A percentile compares a stretch with the other conserved stretches of the same genome.
Conservation (phyloP, 2,888 invertebrate species). For the Hybos culiciformis region DNA sequence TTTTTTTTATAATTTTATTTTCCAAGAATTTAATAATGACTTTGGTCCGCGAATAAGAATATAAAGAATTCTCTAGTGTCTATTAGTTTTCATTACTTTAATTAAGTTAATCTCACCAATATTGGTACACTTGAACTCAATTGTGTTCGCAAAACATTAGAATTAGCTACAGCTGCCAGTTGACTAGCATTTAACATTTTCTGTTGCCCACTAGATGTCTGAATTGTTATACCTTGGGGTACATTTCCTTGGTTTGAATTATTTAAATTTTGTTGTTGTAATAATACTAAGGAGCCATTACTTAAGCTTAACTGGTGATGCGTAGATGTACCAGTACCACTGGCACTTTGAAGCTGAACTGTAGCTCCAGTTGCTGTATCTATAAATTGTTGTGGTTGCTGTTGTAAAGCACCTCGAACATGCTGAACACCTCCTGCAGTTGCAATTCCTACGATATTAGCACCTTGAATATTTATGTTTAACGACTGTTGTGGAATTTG, state of each 20-base stretch:
- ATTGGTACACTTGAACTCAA: constrained; percentile 45
- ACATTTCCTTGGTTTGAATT: constrained; percentile 14
- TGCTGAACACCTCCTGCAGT: constrained; percentile 26
- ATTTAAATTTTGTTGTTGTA: constrained; percentile 33
- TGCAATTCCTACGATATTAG: constrained; percentile 24
- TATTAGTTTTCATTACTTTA: not conserved
- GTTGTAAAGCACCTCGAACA: constrained; percentile 21
- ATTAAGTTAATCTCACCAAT: constrained; percentile 46
- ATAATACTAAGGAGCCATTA: constrained; percentile 31
- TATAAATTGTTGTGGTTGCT: constrained; percentile 20
- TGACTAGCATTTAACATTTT: constrained; percentile 22
- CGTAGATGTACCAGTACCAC: constrained; percentile 12
- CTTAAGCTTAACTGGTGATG: constrained; percentile 31
- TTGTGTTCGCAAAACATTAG: constrained; percentile 28
- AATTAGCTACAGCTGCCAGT: constrained; percentile 32
- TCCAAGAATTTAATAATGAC: not conserved
- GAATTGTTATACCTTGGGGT: constrained; percentile 29
- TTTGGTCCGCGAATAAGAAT: not conserved
- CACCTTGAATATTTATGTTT: constrained; percentile 23
- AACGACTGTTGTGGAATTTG: constrained; percentile 20
- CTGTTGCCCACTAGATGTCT: constrained; percentile 23
- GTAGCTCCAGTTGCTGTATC: constrained; percentile 23
- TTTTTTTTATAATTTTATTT: not conserved
- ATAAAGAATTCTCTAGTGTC: not conserved
- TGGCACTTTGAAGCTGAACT: constrained; percentile 22